Evolutionary conservation across 2,797 vertebrate genomes (phyloP).

Genomic region (Odontamblyopus rebecca): DNA sequence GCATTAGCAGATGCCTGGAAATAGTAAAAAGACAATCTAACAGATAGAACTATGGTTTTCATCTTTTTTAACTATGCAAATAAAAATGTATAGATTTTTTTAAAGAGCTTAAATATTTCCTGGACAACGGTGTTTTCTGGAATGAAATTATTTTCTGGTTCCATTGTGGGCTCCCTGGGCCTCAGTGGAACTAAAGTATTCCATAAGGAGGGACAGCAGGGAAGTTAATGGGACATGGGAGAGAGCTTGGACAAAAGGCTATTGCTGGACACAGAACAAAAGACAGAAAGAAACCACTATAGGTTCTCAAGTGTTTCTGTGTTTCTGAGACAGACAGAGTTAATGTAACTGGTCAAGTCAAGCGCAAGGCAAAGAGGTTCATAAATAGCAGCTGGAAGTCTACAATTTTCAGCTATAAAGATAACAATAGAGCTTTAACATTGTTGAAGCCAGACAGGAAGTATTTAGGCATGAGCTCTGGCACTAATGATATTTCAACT

Average conservation of each 20-base stretch:
- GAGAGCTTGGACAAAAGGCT: conserved; percentile 42
- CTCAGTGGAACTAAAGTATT: conserved; percentile 55
- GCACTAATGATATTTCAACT: background rate
- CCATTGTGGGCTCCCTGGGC: conserved; percentile 45
- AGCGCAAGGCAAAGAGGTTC: conserved; percentile 12
- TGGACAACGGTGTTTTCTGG: conserved; percentile 7
- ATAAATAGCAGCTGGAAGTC: background rate
- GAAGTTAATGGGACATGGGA: conserved; percentile 38
- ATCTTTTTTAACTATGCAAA: background rate
- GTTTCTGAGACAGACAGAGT: background rate
- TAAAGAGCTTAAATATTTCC: conserved; percentile 5
- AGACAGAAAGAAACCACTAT: conserved; percentile 31
- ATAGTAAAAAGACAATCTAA: conserved; percentile 42
- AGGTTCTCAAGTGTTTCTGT: background rate
- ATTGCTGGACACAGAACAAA: conserved; percentile 29
- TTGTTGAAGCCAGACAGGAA: conserved; percentile 14
- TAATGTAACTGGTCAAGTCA: conserved; percentile 11
- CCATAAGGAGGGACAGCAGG: conserved; percentile 51
- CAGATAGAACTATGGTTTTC: conserved; percentile 14
- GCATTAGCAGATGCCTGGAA: conserved; percentile 58
- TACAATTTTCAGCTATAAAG: conserved; percentile 2
- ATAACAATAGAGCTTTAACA: conserved; percentile 3
- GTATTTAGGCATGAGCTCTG: conserved; percentile 5
- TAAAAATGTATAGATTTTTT: conserved; percentile 13
- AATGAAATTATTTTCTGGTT: conserved; percentile 52